Percentiles rank a stretch among this genome's conserved stretches.
phyloP scores from a whole-genome alignment of 2,888 invertebrate species.

The Eledona agricola region DNA sequence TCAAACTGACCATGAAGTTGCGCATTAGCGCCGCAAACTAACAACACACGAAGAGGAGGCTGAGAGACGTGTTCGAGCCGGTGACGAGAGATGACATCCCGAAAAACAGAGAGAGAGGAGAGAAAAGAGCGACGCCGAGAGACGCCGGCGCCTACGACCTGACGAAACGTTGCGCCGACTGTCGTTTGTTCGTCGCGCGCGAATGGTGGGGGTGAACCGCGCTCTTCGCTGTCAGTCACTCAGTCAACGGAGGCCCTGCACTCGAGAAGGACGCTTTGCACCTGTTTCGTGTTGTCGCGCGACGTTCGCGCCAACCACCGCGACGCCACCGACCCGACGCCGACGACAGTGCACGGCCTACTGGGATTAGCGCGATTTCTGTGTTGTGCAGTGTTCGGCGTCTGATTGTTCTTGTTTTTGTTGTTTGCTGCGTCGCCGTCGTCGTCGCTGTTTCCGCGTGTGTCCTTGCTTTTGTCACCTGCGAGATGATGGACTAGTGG shows the following conservation, averaged over 20 bases:
- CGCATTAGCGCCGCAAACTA: slow-evolving; percentile 49
- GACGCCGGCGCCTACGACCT: slow-evolving; percentile 61
- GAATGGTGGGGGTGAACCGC: slow-evolving; percentile 58
- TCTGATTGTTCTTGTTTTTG: slow-evolving; percentile 12
- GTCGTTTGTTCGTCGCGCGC: slow-evolving; percentile 46
- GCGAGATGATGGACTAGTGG: slow-evolving; percentile 38
- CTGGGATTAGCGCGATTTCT: slow-evolving; percentile 1
- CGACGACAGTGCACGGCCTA: slow-evolving; percentile 4
- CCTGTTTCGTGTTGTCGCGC: slow-evolving; percentile 40
- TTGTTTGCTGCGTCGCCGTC: slow-evolving; percentile 1
- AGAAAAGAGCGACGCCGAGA: slow-evolving; percentile 51
- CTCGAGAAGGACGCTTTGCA: slow-evolving; percentile 55
- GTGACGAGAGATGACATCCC: slow-evolving; percentile 63
- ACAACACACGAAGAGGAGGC: slow-evolving; percentile 44
- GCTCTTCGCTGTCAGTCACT: slow-evolving; percentile 62
- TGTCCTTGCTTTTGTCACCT: slow-evolving; percentile 15
- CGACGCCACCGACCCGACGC: slow-evolving; percentile 2
- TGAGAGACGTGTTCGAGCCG: slow-evolving; percentile 56
- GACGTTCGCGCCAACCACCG: slow-evolving; percentile 32
- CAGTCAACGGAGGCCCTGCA: slow-evolving; percentile 62
- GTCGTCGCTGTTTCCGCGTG: slow-evolving; percentile 11
- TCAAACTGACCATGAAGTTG: slow-evolving; percentile 62
- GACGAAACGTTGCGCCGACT: slow-evolving; percentile 60
- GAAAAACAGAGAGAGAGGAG: slow-evolving; percentile 47
- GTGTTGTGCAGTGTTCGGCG: slow-evolving; percentile 26